phyloP scores from a whole-genome alignment of 1,140 invertebrate genomes.

The Heterodera schachtii region DNA sequence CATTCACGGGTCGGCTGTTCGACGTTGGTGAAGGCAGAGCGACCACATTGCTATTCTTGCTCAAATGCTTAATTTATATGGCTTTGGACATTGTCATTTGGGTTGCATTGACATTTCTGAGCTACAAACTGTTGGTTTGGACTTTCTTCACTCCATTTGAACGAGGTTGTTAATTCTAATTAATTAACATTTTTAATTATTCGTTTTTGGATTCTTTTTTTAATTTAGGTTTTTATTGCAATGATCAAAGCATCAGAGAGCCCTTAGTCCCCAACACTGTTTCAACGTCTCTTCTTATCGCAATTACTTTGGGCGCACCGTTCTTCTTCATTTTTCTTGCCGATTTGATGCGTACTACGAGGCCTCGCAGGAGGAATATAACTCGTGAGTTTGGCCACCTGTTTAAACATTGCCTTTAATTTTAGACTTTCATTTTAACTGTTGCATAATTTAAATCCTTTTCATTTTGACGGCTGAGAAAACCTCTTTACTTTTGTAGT shows the following conservation, averaged over 20 bases:
- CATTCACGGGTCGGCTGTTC: conserved; percentile 17
- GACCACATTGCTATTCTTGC: not conserved
- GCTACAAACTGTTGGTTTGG: conserved; percentile 17
- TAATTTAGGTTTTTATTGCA: conserved; percentile 38
- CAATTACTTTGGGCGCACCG: conserved; percentile 21
- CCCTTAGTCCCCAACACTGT: conserved; percentile 39
- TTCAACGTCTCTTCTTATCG: conserved; percentile 26
- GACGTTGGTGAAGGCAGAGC: not conserved
- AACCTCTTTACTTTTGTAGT: no score
- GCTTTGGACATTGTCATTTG: conserved; percentile 29
- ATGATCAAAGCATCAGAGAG: conserved; percentile 34
- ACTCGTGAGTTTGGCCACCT: not conserved
- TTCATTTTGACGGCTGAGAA: no score
- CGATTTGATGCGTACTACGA: conserved; percentile 17
- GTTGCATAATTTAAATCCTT: no score
- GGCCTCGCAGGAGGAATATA: not conserved
- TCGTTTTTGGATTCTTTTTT: conserved; percentile 11
- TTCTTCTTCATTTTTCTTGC: conserved; percentile 35
- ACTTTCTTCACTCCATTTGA: conserved; percentile 24
- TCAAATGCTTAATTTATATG: conserved; percentile 21
- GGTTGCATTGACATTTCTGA: not conserved
- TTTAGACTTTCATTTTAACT: not conserved
- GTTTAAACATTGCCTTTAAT: not conserved
- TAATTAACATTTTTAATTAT: no score
- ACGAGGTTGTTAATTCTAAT: no score